Percentiles rank a stretch among this genome's conserved stretches.
Conservation (phyloP, 2,797 vertebrate species). For the Sebastes taczanowskii region DNA sequence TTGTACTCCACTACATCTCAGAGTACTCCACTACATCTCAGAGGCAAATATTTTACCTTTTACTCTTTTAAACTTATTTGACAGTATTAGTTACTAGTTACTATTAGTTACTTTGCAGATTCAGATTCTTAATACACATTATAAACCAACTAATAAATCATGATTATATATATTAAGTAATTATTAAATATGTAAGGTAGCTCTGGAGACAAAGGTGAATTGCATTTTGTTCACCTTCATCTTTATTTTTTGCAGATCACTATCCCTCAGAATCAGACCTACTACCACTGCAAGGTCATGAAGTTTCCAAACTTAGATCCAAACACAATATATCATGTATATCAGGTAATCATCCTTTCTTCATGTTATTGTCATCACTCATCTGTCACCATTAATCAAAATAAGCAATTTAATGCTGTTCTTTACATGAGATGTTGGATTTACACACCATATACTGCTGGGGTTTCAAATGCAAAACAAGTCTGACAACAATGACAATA, state of each 20-base stretch:
- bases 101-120: too few relatives aligned
- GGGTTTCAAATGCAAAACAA: not conserved
- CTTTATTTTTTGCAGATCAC: conserved; percentile 71
- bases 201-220: not conserved
- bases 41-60: too few relatives aligned
- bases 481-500: not conserved
- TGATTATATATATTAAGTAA: too few relatives aligned
- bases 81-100: too few relatives aligned
- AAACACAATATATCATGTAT: conserved; percentile 81
- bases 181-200: too few relatives aligned
- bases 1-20: too few relatives aligned
- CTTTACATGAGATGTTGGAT: not conserved
- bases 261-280: conserved; percentile 77
- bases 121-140: too few relatives aligned
- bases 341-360: conserved; percentile 71
- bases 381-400: not conserved
- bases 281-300: conserved; percentile 85
- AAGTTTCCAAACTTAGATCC: conserved; percentile 67
- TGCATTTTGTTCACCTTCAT: not conserved
- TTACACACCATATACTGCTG: too few relatives aligned
- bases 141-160: too few relatives aligned
- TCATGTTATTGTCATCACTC: not conserved
- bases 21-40: too few relatives aligned
- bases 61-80: too few relatives aligned
- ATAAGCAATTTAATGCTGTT: not conserved